Percentiles rank a stretch among this genome's conserved stretches.
Evolutionary conservation across 2,797 vertebrate genomes (phyloP).

Genomic region (Xenopus petersii): DNA sequence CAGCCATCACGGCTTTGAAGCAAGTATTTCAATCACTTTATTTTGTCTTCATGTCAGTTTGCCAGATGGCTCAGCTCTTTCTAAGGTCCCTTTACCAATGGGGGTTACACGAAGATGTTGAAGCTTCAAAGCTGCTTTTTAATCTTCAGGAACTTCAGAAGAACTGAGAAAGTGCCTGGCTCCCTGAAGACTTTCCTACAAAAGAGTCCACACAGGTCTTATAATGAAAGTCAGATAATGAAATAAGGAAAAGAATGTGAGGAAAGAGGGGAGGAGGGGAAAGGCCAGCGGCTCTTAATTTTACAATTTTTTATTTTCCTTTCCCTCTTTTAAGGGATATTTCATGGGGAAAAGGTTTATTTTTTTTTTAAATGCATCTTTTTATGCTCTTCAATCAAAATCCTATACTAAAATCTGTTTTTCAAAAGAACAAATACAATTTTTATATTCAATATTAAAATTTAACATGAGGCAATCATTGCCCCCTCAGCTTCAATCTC

Average conservation of each 20-base stretch:
- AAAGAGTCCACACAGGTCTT: constrained; percentile 85
- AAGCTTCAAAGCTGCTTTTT: constrained; percentile 97
- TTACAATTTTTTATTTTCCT: not conserved
- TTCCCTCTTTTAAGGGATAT: no score
- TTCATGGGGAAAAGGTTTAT: not conserved
- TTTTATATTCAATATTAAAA: no score
- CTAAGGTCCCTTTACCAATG: constrained; percentile 84
- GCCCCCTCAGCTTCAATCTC: no score
- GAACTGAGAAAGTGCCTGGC: constrained; percentile 92
- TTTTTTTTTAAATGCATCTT: no score
- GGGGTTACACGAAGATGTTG: constrained; percentile 81
- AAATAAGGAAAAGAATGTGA: constrained; percentile 81
- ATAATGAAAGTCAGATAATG: constrained; percentile 99
- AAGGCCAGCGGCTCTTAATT: constrained; percentile 76
- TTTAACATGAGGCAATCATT: no score
- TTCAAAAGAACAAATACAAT: no score
- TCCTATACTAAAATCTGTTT: no score
- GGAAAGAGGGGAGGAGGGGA: constrained; percentile 82
- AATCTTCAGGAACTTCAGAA: constrained; percentile 98
- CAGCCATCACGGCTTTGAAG: constrained; percentile 79
- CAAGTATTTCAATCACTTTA: constrained; percentile 90
- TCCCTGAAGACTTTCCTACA: constrained; percentile 86
- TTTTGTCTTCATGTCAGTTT: constrained; percentile 86
- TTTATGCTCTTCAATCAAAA: no score
- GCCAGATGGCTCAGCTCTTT: constrained; percentile 93